Conservation (phyloP, 2,797 vertebrate genomes). For the Melanotaenia parkinsoni region DNA sequence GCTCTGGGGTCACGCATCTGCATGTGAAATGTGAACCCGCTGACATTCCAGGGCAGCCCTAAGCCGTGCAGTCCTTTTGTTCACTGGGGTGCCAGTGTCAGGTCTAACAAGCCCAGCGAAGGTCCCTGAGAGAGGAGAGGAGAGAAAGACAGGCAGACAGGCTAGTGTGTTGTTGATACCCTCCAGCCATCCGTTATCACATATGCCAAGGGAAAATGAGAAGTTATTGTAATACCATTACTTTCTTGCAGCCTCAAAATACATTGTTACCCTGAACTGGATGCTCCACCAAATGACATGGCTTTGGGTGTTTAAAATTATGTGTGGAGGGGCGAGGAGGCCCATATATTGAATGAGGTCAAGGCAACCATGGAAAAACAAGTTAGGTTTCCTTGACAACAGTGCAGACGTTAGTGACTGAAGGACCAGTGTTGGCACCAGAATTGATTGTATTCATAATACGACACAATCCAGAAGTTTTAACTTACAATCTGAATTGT, state of each 20-base stretch:
- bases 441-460: slow-evolving; percentile 26
- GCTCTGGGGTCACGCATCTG: slow-evolving; percentile 94
- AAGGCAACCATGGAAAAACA: slow-evolving; percentile 46
- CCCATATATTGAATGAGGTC: slow-evolving; percentile 55
- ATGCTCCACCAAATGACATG: slow-evolving; percentile 33
- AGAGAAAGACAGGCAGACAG: slow-evolving; percentile 37
- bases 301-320: slow-evolving; percentile 36
- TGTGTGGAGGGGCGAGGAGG: slow-evolving; percentile 23
- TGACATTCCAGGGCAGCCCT: slow-evolving; percentile 93
- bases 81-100: slow-evolving; percentile 89
- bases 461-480: slow-evolving; percentile 7
- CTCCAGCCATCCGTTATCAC: slow-evolving; percentile 31
- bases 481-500: slow-evolving; percentile 6
- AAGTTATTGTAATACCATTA: slow-evolving; percentile 37
- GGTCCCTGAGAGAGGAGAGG: slow-evolving; percentile 50
- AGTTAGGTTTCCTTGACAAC: slow-evolving; percentile 66
- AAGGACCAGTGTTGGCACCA: slow-evolving; percentile 23
- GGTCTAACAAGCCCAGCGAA: slow-evolving; percentile 88
- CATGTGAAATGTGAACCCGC: slow-evolving; percentile 97
- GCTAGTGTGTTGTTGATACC: slow-evolving; percentile 52
- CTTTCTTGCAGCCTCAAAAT: slow-evolving; percentile 23
- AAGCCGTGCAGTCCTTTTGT: slow-evolving; percentile 90
- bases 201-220: slow-evolving; percentile 34
- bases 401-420: slow-evolving; percentile 41
- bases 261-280: slow-evolving; percentile 20